Conservation (phyloP, 2,888 invertebrate species). For the Epsilonema sp. region DNA sequence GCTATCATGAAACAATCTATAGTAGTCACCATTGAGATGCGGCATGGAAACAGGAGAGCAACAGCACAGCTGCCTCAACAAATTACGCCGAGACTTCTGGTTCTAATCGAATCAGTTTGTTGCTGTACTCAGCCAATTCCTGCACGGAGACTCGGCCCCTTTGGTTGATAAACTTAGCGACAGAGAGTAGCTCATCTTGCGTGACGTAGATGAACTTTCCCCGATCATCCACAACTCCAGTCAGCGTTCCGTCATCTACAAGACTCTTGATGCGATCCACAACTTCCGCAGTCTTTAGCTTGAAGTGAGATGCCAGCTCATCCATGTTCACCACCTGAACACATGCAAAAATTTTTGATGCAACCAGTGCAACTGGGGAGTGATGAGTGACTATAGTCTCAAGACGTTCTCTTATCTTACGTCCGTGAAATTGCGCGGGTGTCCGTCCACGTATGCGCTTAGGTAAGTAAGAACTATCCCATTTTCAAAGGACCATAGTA, state of each 20-base stretch:
- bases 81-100: too few species aligned
- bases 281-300: conserved; percentile 29
- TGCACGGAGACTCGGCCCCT: conserved; percentile 78
- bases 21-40: too few species aligned
- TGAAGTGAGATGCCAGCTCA: conserved; percentile 23
- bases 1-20: too few species aligned
- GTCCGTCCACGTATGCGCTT: too few species aligned
- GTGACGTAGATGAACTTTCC: conserved; percentile 98
- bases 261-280: conserved; percentile 56
- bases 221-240: conserved; percentile 88
- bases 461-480: background rate
- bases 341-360: background rate
- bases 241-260: conserved; percentile 58
- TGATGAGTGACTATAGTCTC: too few species aligned
- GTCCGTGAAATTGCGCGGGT: too few species aligned
- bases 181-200: conserved; percentile 59
- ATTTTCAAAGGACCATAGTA: too few species aligned
- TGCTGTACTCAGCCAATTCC: conserved; percentile 82
- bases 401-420: too few species aligned
- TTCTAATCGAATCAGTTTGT: conserved; percentile 62
- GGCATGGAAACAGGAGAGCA: too few species aligned
- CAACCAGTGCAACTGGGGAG: conserved; percentile 1
- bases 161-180: conserved; percentile 82
- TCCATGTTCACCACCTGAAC: conserved; percentile 25
- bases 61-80: too few species aligned